A percentile compares a stretch with the other conserved stretches of the same genome.
Conservation (phyloP, 2,797 vertebrate species). For the Falco rusticolus region DNA sequence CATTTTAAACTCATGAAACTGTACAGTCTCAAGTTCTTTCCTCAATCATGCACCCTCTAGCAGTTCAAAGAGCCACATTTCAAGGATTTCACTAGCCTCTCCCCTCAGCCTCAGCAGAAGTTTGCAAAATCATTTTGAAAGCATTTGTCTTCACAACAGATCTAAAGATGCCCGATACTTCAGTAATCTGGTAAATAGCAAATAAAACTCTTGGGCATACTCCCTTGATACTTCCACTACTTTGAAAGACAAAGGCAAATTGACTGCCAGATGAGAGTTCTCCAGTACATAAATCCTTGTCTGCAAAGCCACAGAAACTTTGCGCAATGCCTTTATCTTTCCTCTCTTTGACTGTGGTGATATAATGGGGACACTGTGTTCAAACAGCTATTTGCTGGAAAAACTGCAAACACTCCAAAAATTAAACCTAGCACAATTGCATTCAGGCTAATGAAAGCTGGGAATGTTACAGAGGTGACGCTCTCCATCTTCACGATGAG, state of each 20-base stretch:
- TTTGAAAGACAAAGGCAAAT: conserved; percentile 73
- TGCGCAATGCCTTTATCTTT: conserved; percentile 69
- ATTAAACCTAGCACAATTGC: conserved; percentile 70
- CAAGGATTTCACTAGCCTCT: conserved; percentile 42
- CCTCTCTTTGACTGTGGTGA: conserved; percentile 69
- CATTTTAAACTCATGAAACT: neutral
- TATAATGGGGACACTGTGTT: conserved; percentile 69
- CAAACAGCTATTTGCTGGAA: conserved; percentile 71
- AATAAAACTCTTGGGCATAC: conserved; percentile 53
- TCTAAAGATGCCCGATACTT: conserved; percentile 42
- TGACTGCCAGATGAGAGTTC: conserved; percentile 67
- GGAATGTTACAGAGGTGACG: conserved; percentile 64
- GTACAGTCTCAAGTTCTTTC: neutral
- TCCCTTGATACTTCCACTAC: conserved; percentile 60
- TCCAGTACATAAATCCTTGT: conserved; percentile 71
- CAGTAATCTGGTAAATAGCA: conserved; percentile 57
- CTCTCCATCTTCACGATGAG: conserved; percentile 47
- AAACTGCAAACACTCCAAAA: conserved; percentile 75
- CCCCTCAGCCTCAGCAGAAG: conserved; percentile 1
- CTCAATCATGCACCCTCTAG: neutral
- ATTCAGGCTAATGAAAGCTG: conserved; percentile 67
- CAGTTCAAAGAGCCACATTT: conserved; percentile 14
- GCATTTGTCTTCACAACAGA: conserved; percentile 43
- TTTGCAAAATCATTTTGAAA: conserved; percentile 59
- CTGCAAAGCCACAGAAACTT: conserved; percentile 67